phyloP scores from a whole-genome alignment of 2,113 vertebrate species.

The Passer domesticus region DNA sequence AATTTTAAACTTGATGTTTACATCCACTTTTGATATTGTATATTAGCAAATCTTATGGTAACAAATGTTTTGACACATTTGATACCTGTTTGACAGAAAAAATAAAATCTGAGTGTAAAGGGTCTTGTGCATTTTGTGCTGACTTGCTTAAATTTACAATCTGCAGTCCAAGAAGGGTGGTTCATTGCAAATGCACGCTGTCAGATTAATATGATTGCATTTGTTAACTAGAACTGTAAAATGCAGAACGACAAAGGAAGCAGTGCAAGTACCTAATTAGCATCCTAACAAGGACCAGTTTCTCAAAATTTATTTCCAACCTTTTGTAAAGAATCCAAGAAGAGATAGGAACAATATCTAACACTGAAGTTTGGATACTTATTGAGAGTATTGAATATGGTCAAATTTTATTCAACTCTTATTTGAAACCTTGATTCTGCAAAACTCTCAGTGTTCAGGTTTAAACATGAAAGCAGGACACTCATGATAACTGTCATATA shows the following conservation, averaged over 20 bases:
- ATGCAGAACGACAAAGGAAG: slow-evolving; percentile 8
- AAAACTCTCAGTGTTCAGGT: not conserved
- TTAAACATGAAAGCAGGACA: not conserved
- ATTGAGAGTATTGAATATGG: not conserved
- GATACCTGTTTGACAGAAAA: slow-evolving; percentile 15
- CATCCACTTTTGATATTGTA: slow-evolving; percentile 32
- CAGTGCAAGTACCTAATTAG: not conserved
- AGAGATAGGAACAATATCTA: not conserved
- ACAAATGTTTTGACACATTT: slow-evolving; percentile 4
- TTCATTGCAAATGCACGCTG: not conserved
- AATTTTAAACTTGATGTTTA: slow-evolving; percentile 52
- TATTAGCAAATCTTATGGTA: slow-evolving; percentile 6
- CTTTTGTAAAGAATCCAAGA: not conserved
- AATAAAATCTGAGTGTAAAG: slow-evolving; percentile 59
- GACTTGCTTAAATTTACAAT: not conserved
- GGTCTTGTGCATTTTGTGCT: not conserved
- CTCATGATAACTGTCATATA: not conserved
- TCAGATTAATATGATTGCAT: not conserved
- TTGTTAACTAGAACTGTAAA: slow-evolving; percentile 1
- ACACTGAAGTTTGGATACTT: not conserved
- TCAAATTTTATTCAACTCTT: not conserved
- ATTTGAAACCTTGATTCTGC: not conserved
- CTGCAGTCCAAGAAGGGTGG: not conserved
- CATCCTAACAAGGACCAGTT: not conserved
- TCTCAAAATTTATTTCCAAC: not conserved